Base-by-base conservation (phyloP, 2,888 invertebrate species). In the Siphonodentalium dalli region DNA sequence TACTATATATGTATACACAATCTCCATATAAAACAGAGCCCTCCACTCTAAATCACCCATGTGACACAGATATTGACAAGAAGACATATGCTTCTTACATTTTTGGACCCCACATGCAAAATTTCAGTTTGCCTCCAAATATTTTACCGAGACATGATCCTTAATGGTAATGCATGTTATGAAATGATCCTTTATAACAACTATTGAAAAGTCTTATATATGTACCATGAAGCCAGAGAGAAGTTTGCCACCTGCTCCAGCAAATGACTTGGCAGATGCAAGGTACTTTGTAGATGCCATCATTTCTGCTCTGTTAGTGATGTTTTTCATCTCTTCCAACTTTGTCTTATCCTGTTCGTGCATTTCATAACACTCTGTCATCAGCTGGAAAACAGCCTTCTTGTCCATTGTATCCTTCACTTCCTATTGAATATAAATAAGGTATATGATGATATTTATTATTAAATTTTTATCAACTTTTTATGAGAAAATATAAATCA, bases 331-430 rank as follows among this genome's bases (percentile, higher is more conserved):
- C 37, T 76, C 72, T 55, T 72, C 71, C 20, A 74, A 54, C 54
- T 70, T 73, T 42, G 66, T 67, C 52, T 74, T 75, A 60, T 76
- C 74, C 6, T 71, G 63, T 49, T 72, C 71, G 50, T 79, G 77
- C 57, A 75, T 67, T 50, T 79, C 79, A 51, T 75, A 80, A 45
- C 80, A 79, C 39, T 78, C 77, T 1, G 72, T 71, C 78, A 81
- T 78, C 37, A 78, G 56, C 18, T 68, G 58, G 51, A 75, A 68
- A 6, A 80, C 61, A 4, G 80, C 79, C 38, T 79, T 78, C 62
- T 81, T 81, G 56, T 79, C 80, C 23, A 81, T 50, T 0, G 81
- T 79, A 61, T 81, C 81, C 57, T 81, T 81, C 20, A 82, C 80
- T 57, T 80, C 80, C 80, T 80, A n/a, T n/a, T n/a, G 57, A 8